These are phyloP conservation scores for Oenanthe melanoleuca DNA, from an alignment of 2,113 vertebrate species.

Conservation along the genomic window DNA sequence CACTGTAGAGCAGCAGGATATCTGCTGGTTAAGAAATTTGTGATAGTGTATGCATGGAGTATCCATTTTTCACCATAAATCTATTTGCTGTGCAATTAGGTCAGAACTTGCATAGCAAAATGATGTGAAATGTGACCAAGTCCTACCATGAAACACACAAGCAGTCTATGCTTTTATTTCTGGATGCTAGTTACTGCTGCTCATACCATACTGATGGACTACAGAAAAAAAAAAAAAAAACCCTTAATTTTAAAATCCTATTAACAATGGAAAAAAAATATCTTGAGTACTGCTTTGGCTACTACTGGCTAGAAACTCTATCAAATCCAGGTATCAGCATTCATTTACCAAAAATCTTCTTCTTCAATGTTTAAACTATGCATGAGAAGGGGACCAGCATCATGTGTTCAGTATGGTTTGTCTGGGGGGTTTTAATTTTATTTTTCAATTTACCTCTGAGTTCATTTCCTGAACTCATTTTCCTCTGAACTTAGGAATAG, in stretches of 20 bases:
- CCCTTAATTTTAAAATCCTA: not conserved
- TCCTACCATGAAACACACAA: not conserved
- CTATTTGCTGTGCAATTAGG: not conserved
- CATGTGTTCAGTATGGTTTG: not conserved
- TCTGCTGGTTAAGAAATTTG: not conserved
- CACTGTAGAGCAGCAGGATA: not conserved
- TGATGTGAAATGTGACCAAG: not conserved
- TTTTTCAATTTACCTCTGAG: not conserved
- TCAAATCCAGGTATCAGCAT: not conserved
- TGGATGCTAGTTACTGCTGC: not conserved
- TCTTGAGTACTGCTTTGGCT: not conserved
- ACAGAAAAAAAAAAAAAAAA: not conserved
- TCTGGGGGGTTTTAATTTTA: not conserved
- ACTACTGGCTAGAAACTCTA: not conserved
- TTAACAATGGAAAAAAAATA: not conserved
- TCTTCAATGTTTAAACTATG: not conserved
- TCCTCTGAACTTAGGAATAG: not conserved
- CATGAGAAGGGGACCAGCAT: not conserved
- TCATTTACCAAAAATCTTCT: no score
- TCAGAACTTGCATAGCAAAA: not conserved
- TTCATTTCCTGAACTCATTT: slow-evolving; percentile 45
- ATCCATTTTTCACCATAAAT: slow-evolving; percentile 10
- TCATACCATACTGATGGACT: not conserved
- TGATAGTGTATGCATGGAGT: not conserved
- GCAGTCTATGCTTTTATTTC: slow-evolving; percentile 9